A percentile compares a stretch with the other conserved stretches of the same genome.
phyloP scores from a whole-genome alignment of 2,797 vertebrate genomes.

The Dromococcyx pavoninus region DNA sequence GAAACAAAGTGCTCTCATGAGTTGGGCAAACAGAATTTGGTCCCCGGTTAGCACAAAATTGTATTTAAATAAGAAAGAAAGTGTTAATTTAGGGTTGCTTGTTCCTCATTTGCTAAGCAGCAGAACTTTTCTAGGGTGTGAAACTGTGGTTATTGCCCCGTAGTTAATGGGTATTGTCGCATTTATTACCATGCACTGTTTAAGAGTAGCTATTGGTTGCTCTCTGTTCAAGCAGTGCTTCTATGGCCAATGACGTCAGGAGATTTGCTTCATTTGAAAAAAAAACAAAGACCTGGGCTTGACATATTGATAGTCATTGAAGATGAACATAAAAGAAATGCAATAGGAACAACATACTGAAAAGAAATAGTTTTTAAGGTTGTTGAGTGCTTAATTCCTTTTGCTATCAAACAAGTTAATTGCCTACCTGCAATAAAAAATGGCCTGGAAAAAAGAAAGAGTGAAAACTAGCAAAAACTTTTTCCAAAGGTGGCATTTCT shows the following conservation, averaged over 20 bases:
- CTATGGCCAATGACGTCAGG: not conserved
- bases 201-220: not conserved
- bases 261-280: constrained; percentile 16
- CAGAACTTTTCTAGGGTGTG: not conserved
- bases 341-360: not conserved
- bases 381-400: not conserved
- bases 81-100: constrained; percentile 13
- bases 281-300: not conserved
- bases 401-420: not conserved
- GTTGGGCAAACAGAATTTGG: not conserved
- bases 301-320: not conserved
- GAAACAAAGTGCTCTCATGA: not conserved
- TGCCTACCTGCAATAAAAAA: not conserved
- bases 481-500: not conserved
- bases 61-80: not conserved
- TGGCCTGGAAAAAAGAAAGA: not conserved
- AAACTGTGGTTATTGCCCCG: not conserved
- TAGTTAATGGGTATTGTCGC: constrained; percentile 8
- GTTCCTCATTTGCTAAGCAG: not conserved
- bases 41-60: not conserved
- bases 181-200: not conserved
- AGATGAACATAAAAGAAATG: constrained; percentile 4
- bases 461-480: not conserved
- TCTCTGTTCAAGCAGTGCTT: not conserved
- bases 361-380: constrained; percentile 1